Percentiles rank a stretch among this genome's conserved stretches.
Conservation (phyloP, 2,113 vertebrate species). For the Malurus elegans region DNA sequence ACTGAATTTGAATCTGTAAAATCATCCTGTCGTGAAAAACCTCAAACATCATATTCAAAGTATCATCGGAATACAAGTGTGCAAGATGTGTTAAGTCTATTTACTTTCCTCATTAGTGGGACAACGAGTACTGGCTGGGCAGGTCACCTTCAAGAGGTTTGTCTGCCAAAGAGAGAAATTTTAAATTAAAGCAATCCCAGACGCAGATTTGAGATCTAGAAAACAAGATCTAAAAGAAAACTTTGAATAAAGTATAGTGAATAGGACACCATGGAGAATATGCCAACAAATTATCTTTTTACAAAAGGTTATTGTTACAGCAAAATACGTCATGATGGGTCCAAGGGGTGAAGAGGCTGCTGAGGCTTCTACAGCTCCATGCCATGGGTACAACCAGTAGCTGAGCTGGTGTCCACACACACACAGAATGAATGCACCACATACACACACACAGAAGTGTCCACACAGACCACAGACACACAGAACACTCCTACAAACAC, state of each 20-base stretch:
- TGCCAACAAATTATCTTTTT: rapidly evolving
- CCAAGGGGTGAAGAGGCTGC: not conserved
- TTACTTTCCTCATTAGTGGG: not conserved
- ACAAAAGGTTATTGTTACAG: not conserved
- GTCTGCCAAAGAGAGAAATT: not conserved
- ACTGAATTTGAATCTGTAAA: not conserved
- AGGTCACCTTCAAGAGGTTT: not conserved
- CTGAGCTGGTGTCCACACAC: not conserved
- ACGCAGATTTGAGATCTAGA: not conserved
- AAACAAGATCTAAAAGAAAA: not conserved
- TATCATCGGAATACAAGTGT: not conserved
- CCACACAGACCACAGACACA: not conserved
- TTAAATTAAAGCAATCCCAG: not conserved
- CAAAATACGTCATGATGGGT: not conserved
- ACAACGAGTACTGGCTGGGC: not conserved
- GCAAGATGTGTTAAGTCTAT: not conserved
- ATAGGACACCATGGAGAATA: not conserved
- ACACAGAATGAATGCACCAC: no score
- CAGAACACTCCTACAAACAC: not conserved
- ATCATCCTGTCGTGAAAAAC: not conserved
- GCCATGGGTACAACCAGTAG: not conserved
- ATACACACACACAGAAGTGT: rapidly evolving
- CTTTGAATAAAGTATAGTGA: not conserved
- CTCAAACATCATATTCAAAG: not conserved
- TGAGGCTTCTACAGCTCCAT: not conserved